Percentiles rank a stretch among this genome's conserved stretches.
Evolutionary conservation across 2,113 vertebrate species (phyloP).

Genomic region (Gnathonemus longibarbis): DNA sequence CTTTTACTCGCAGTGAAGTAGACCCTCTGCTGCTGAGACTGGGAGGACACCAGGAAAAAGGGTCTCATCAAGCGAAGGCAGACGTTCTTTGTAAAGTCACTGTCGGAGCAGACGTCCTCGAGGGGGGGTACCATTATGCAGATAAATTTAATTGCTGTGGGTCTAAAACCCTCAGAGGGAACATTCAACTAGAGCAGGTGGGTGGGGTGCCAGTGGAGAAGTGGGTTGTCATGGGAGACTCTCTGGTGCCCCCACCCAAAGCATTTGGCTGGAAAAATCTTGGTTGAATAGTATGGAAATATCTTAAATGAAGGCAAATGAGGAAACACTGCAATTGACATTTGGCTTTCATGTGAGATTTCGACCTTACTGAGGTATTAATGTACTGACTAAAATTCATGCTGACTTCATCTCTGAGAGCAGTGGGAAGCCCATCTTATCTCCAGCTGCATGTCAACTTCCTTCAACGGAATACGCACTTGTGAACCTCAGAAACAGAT

Average conservation of each 20-base stretch:
- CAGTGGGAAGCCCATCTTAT: background rate
- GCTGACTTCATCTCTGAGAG: background rate
- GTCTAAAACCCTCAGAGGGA: background rate
- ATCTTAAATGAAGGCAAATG: background rate
- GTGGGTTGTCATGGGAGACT: background rate
- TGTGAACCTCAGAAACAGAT: conserved; percentile 11
- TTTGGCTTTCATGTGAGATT: background rate
- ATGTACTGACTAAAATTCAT: background rate
- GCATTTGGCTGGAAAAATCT: background rate
- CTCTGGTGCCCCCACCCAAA: background rate
- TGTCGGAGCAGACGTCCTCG: background rate
- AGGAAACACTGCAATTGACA: background rate
- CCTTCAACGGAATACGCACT: background rate
- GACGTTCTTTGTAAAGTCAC: background rate
- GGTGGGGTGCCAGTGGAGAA: background rate
- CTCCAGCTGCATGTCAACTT: background rate
- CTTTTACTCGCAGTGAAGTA: background rate
- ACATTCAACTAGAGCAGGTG: background rate
- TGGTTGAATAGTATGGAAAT: background rate
- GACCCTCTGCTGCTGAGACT: background rate
- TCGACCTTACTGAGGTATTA: background rate
- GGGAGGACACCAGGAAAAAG: background rate
- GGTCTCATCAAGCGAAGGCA: background rate
- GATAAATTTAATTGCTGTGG: conserved; percentile 19
- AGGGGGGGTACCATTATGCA: background rate